Conservation (phyloP, 2,888 invertebrate species). For the Dicyrtoma fusca region DNA sequence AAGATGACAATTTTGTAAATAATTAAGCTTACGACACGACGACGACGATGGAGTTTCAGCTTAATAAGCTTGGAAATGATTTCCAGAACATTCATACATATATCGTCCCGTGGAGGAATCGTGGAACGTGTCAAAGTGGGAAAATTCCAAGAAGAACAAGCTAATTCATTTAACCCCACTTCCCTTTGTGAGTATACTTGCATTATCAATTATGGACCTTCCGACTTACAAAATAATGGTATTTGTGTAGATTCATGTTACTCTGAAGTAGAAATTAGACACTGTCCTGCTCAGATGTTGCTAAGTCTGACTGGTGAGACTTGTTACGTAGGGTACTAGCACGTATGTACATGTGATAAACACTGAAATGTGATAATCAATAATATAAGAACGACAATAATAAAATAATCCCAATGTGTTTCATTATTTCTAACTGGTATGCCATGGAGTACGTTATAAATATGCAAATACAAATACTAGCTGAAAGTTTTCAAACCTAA, state of each 20-base stretch:
- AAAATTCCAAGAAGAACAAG: conserved; percentile 72
- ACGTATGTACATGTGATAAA: too few relatives aligned
- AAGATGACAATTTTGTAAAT: conserved; percentile 91
- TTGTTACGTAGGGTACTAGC: too few relatives aligned
- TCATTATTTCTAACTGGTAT: too few relatives aligned
- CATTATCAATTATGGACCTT: conserved; percentile 4
- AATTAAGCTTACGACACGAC: conserved; percentile 95
- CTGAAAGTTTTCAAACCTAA: too few relatives aligned
- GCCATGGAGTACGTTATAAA: too few relatives aligned
- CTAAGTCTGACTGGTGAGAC: conserved; percentile 73
- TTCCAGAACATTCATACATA: conserved; percentile 82
- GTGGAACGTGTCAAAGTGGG: conserved; percentile 69
- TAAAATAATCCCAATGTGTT: too few relatives aligned
- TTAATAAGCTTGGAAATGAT: conserved; percentile 90
- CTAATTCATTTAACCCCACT: conserved; percentile 66
- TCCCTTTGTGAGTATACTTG: conserved; percentile 87
- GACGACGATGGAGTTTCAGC: conserved; percentile 89
- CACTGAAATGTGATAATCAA: too few relatives aligned
- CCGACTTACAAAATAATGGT: conserved; percentile 6
- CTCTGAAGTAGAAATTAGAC: conserved; percentile 67
- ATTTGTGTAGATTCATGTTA: neutral
- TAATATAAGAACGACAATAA: too few relatives aligned
- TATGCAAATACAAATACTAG: too few relatives aligned
- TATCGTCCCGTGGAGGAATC: conserved; percentile 76
- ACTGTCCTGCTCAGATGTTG: conserved; percentile 75